Evolutionary conservation across 92 coral and sea anemone species (phyloP), one percentile per base, ranked within the genome.

Genomic region (Meandrina meandrites): DNA sequence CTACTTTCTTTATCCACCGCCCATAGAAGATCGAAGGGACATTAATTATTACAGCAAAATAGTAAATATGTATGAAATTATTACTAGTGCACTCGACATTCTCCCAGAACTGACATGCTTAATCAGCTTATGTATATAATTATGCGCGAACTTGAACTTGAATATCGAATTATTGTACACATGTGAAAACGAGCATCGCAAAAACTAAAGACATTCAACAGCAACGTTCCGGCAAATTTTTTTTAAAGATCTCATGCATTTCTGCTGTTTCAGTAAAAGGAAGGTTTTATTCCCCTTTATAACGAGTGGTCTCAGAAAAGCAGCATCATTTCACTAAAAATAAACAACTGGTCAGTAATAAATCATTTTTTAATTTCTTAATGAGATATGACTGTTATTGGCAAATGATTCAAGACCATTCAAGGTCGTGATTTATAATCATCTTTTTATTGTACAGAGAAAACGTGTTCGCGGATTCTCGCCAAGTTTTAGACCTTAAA

Each of bases 381-480:
- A 71, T 35, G 48, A 71, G 31, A 71, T 34, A 16, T 71, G 76
- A 6, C 21, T 42, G 51, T 37, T 15, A 79, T 31, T 79, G 18
- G 19, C 30, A 28, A 76, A 60, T 5, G 57, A 75, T 22, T 51
- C 14, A 79, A 57, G 45, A 18, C 6, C 45, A 40, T 2, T 40
- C 2, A 40, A 2, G 3, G 45, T 2, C 45, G 45, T 40, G n/a
- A n/a, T n/a, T n/a, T 36, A 24, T 3, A 17, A 34, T 19, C 75
- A 40, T 37, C 58, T 80, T 80, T 19, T 14, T 34, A 64, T 42
- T 60, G 84, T 37, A 40, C 64, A 37, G 64, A 66, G 74, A 42
- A 80, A 80, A 80, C 74, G 84, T 80, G 84, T 28, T 80, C 31
- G 84, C 11, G 58, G 27, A 30, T 6, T 40, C 82, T 40, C 14